phyloP scores from a whole-genome alignment of 2,888 invertebrate genomes.

The Caenorhabditis virilis region DNA sequence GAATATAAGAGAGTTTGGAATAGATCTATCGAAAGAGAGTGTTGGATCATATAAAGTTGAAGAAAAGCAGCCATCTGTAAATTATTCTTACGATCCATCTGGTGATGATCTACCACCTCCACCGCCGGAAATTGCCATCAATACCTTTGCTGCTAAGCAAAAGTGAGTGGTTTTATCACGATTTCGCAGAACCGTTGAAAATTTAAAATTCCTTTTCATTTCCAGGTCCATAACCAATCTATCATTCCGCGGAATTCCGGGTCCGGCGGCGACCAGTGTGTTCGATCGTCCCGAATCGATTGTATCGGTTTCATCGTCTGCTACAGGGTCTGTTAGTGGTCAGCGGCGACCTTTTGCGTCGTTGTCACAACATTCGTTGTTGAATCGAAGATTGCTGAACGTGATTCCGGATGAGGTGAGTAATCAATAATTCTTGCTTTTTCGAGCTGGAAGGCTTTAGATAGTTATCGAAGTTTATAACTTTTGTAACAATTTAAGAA shows the following conservation, averaged over 20 bases:
- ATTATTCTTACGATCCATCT: neutral
- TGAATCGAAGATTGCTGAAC: constrained; percentile 34
- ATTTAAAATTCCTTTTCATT: neutral
- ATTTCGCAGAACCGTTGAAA: too few species aligned
- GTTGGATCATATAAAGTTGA: constrained; percentile 25
- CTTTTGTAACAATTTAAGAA: neutral
- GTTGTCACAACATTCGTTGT: constrained; percentile 27
- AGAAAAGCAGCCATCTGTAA: constrained; percentile 1
- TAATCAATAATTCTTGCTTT: too few species aligned
- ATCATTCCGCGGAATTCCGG: constrained; percentile 31
- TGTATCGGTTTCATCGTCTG: constrained; percentile 17
- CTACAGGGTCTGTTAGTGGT: constrained; percentile 6
- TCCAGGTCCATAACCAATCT: constrained; percentile 42
- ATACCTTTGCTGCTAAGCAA: constrained; percentile 42
- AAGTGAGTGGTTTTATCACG: constrained; percentile 10
- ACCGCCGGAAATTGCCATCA: constrained; percentile 40
- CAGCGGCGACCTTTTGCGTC: constrained; percentile 12
- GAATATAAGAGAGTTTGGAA: constrained; percentile 41
- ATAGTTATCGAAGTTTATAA: neutral
- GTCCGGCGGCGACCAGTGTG: constrained; percentile 31
- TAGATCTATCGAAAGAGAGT: constrained; percentile 36
- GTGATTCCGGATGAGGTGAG: constrained; percentile 51
- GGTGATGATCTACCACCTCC: constrained; percentile 39
- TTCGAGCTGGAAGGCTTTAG: neutral
- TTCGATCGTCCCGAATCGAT: constrained; percentile 49